phyloP scores from a whole-genome alignment of 30 jellyfish, hydroid and myxozoan species.

The Hydra vulgaris region DNA sequence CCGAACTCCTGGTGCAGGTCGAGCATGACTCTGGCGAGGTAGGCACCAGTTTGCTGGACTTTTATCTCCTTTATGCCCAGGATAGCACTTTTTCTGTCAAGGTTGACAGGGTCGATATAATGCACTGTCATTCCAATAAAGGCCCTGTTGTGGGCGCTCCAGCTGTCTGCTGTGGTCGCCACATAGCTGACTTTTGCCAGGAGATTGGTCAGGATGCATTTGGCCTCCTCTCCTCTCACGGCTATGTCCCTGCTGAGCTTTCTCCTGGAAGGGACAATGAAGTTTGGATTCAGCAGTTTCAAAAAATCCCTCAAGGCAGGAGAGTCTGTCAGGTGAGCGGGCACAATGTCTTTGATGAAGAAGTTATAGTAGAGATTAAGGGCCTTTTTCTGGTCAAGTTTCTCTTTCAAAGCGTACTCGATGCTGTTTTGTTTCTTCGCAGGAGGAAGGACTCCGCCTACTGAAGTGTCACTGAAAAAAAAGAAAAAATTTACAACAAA shows the following conservation, averaged over 20 bases:
- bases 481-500: not conserved
- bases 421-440: not conserved
- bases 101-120: slow-evolving; percentile 7
- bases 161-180: slow-evolving; percentile 16
- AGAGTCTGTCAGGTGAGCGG: slow-evolving; percentile 1
- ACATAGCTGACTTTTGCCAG: slow-evolving; percentile 7
- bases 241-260: not conserved
- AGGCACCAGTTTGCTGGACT: slow-evolving; percentile 13
- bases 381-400: not conserved
- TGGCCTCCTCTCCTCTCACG: not conserved
- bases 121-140: slow-evolving; percentile 15
- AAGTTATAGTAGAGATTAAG: not conserved
- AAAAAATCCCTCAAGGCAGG: slow-evolving; percentile 6
- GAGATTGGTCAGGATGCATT: not conserved
- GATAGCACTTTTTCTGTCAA: slow-evolving; percentile 10
- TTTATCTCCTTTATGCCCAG: not conserved
- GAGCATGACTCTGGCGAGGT: not conserved
- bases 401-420: not conserved
- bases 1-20: slow-evolving; percentile 20
- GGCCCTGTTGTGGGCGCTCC: slow-evolving; percentile 19
- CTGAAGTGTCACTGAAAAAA: not conserved
- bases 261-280: slow-evolving; percentile 5
- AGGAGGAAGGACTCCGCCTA: not conserved
- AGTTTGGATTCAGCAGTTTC: slow-evolving; percentile 3
- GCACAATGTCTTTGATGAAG: slow-evolving; percentile 1